Evolutionary conservation across 2,888 invertebrate genomes (phyloP), one percentile per base, ranked within the genome.

Genomic region (Oxytorus armatus): DNA sequence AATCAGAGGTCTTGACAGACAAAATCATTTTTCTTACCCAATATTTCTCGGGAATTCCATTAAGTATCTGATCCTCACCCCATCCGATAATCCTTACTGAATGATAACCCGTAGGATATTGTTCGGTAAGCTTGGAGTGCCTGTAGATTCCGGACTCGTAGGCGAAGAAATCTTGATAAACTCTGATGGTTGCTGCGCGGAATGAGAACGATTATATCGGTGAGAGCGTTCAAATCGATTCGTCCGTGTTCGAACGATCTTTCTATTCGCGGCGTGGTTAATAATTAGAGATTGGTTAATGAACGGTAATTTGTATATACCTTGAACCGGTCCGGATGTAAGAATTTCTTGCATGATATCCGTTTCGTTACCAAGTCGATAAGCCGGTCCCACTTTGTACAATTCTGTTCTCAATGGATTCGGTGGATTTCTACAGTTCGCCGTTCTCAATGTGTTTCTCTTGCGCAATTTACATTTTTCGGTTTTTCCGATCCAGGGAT

Each of bases 271-370:
- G 39, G 18, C 10, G 14, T 8, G 25, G 16, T 68, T 23, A 55
- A 25, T 25, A 29, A 25, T 53, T 39, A 39, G 18, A 55, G 25
- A 25, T 69, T 29, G n/a, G 16, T 42, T 10, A 42, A 47, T 16
- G 7, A 14, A 51, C 14, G 10, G 8, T 21, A 10, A 44, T 36
- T 21, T 47, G 16, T 90, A 51, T 21, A 36, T 92, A 96, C 96
- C 96, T 94, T 98, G 98, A 0, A 98, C 97, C 0, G 98, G 98
- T 55, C 99, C 99, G 51, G 97, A 97, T 57, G 94, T 94, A 92
- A 95, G 93, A 66, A 99, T 97, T 90, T 99, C 98, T 69, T 96
- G 94, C 97, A 97, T 98, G 85, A 99, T 97, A 88, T 98, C 98
- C 11, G 95, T 94, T 90, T 96, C 96, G 82, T 94, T 95, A 81